Percentiles rank a stretch among this genome's conserved stretches.
Evolutionary conservation across 2,113 vertebrate species (phyloP).

Genomic region (Vulpes vulpes): DNA sequence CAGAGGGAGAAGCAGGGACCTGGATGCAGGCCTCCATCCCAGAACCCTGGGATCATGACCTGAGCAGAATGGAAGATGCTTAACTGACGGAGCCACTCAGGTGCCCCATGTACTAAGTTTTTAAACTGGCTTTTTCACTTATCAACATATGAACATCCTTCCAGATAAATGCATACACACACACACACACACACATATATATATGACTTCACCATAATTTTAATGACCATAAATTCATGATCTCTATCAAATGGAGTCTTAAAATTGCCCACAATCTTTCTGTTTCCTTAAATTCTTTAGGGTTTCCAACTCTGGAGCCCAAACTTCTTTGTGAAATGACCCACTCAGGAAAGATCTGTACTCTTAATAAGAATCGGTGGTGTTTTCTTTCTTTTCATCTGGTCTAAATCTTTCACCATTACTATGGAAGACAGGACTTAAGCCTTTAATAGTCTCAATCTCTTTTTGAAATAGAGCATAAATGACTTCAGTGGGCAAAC

Average conservation of each 20-base stretch:
- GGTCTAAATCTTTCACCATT: conserved; percentile 34
- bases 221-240: not conserved
- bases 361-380: not conserved
- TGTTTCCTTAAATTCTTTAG: not conserved
- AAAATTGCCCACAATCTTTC: not conserved
- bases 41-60: no score
- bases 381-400: not conserved
- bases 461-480: conserved; percentile 56
- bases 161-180: not conserved
- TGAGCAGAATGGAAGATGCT: no score
- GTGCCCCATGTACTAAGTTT: not conserved
- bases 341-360: not conserved
- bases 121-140: not conserved
- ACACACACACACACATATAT: no score
- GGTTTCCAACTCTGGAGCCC: not conserved
- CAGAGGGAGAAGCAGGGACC: no score
- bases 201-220: not conserved
- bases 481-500: conserved; percentile 10
- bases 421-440: not conserved
- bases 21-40: no score
- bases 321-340: not conserved
- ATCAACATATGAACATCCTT: not conserved
- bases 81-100: no score
- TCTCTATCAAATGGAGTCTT: not conserved
- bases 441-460: conserved; percentile 28